Conservation (phyloP, 2,113 vertebrate genomes). For the Pelecanus crispus region DNA sequence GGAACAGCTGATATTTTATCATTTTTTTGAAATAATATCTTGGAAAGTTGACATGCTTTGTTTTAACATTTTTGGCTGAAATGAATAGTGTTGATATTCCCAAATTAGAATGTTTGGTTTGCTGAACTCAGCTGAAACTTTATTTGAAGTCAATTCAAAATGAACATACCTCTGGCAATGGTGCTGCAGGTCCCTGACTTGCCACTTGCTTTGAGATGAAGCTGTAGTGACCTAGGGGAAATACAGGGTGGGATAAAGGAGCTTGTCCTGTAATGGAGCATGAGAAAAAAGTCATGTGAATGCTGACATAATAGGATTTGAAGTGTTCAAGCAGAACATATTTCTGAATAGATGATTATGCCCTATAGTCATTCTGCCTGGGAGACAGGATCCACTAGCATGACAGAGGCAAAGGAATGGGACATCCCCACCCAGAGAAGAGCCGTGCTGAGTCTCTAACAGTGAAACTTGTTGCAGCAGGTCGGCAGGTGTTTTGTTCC, state of each 20-base stretch:
- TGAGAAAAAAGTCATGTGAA: not conserved
- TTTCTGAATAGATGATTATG: not conserved
- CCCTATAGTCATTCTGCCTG: not conserved
- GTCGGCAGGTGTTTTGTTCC: not conserved
- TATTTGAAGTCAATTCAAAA: constrained; percentile 2
- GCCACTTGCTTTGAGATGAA: not conserved
- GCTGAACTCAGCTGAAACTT: not conserved
- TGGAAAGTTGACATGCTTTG: not conserved
- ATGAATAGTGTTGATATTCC: not conserved
- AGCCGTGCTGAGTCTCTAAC: not conserved
- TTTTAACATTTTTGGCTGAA: constrained; percentile 5
- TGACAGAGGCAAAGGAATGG: not conserved
- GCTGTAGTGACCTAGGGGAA: not conserved
- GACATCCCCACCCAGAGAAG: not conserved
- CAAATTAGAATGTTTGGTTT: not conserved
- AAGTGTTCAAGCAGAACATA: not conserved
- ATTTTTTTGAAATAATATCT: not conserved
- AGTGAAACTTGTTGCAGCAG: not conserved
- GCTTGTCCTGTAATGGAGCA: not conserved
- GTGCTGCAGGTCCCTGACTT: not conserved
- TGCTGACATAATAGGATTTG: not conserved
- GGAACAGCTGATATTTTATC: not conserved
- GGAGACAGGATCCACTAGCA: not conserved
- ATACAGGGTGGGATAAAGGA: not conserved
- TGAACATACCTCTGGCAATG: not conserved